These are phyloP conservation scores for Pteronotus mesoamericanus DNA, from an alignment of 2,797 vertebrate genomes.

Conservation along the genomic window DNA sequence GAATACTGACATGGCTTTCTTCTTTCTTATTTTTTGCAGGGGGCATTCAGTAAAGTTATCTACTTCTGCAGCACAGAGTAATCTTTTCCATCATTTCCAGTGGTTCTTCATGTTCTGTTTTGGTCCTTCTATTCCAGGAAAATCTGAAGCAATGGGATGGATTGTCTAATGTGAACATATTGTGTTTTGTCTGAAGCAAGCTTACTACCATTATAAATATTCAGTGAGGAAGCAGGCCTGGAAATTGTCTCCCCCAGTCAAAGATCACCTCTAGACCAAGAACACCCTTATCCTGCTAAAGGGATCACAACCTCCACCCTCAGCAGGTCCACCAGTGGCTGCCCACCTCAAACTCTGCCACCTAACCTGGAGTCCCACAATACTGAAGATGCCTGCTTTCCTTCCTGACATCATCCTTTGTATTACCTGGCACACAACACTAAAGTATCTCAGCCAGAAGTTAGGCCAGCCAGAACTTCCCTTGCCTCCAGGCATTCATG, in stretches of 20 bases:
- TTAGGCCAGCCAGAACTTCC: neutral
- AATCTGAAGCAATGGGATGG: neutral
- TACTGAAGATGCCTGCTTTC: neutral
- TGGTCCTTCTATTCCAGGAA: neutral
- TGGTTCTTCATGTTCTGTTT: neutral
- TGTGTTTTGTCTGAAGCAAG: neutral
- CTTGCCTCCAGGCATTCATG: neutral
- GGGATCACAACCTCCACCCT: neutral
- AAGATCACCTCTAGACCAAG: neutral
- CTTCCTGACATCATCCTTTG: too few species aligned
- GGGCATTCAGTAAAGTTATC: too few species aligned
- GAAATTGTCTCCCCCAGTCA: neutral
- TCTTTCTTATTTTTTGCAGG: neutral
- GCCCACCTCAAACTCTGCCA: neutral
- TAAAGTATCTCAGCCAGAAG: too few species aligned
- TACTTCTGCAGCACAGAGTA: neutral
- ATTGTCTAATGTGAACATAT: neutral
- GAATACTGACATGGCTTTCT: neutral
- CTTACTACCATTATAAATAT: neutral
- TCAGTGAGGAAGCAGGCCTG: neutral
- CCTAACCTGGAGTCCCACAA: too few species aligned
- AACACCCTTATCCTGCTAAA: neutral
- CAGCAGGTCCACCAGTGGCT: neutral
- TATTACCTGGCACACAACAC: neutral
- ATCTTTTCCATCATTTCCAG: neutral